These are phyloP conservation scores for Pristiophorus japonicus DNA, from an alignment of 2,113 vertebrate genomes.

Conservation along the genomic window DNA sequence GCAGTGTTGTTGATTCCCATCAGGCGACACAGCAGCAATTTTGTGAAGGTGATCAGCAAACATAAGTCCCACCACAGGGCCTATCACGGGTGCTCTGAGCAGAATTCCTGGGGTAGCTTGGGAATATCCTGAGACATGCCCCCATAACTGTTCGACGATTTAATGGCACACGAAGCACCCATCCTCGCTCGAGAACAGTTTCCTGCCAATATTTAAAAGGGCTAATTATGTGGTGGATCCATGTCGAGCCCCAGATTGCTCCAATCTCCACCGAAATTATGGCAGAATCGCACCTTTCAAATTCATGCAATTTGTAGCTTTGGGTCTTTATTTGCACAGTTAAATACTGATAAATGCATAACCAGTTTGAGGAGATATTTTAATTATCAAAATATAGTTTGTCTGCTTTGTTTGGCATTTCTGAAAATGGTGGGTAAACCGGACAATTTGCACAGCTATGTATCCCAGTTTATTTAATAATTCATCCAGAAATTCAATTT, in stretches of 20 bases:
- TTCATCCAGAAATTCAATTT: background rate
- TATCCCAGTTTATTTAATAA: background rate
- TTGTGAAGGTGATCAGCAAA: background rate
- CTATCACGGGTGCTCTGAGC: background rate
- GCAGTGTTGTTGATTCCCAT: too few species aligned
- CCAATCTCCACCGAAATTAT: background rate
- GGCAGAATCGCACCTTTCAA: background rate
- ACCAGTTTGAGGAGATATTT: background rate
- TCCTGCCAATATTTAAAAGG: background rate
- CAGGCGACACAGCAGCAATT: background rate
- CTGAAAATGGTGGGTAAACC: background rate
- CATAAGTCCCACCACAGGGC: background rate
- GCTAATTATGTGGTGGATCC: background rate
- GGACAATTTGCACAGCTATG: background rate
- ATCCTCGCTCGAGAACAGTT: background rate
- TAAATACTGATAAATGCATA: background rate
- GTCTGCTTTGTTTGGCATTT: background rate
- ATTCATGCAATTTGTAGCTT: background rate
- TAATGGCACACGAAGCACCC: background rate
- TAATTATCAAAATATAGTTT: background rate
- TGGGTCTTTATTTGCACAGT: background rate
- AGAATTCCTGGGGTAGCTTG: background rate
- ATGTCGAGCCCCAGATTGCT: background rate
- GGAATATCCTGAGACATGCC: background rate
- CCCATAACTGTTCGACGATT: background rate